Evolutionary conservation across 2,797 vertebrate species (phyloP).

Genomic region (Macropus fuliginosus): DNA sequence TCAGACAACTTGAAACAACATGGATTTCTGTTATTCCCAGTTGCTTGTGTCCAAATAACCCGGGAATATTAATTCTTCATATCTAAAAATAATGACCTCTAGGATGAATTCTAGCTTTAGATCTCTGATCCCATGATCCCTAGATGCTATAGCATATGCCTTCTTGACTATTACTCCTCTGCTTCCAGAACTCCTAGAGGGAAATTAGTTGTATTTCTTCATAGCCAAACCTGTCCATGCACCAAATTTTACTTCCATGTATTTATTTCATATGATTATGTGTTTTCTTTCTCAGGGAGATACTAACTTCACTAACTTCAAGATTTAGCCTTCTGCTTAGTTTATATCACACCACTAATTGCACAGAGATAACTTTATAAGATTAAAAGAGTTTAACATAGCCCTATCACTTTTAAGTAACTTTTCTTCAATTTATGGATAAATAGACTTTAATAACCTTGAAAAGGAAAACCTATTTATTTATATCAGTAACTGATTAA

Average conservation of each 20-base stretch:
- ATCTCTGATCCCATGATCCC: not conserved
- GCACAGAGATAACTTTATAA: not conserved
- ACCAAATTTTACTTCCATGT: not conserved
- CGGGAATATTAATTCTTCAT: not conserved
- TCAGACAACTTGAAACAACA: not conserved
- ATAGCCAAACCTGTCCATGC: not conserved
- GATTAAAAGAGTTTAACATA: not conserved
- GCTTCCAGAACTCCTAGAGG: not conserved
- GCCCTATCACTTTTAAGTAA: not conserved
- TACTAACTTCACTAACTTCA: not conserved
- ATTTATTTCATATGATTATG: not conserved
- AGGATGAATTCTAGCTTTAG: not conserved
- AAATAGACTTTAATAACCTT: not conserved
- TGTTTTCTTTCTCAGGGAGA: not conserved
- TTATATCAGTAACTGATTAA: not conserved
- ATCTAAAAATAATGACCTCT: not conserved
- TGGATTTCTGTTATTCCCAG: not conserved
- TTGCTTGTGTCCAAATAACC: not conserved
- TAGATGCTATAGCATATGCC: not conserved
- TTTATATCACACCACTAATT: not conserved
- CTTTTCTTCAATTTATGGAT: not conserved
- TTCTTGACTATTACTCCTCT: not conserved
- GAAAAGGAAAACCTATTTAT: not conserved
- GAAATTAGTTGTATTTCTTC: not conserved
- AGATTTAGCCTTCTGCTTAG: not conserved